Percentiles rank a stretch among this genome's conserved stretches.
Evolutionary conservation across 1,140 invertebrate species (phyloP).

Genomic region (Drosophila kepulauana): DNA sequence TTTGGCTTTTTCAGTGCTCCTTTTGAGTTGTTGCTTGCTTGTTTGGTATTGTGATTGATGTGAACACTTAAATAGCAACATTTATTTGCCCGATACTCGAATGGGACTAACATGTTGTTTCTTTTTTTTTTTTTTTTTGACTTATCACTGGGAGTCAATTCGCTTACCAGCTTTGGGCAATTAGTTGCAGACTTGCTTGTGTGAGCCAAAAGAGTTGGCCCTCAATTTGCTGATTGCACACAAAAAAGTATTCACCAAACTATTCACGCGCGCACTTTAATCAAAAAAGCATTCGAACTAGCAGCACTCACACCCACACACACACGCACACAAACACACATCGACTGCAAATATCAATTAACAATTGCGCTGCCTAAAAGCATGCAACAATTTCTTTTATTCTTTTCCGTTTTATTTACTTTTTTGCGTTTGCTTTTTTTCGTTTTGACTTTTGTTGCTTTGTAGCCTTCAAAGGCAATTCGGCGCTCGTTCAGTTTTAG

Average conservation of each 20-base stretch:
- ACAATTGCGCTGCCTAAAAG: slow-evolving; percentile 56
- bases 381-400: slow-evolving; percentile 59
- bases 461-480: slow-evolving; percentile 62
- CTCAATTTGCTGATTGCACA: slow-evolving; percentile 63
- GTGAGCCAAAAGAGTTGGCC: slow-evolving; percentile 17
- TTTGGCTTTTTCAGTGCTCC: background rate
- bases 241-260: slow-evolving; percentile 47
- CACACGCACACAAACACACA: slow-evolving; percentile 29
- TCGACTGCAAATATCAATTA: slow-evolving; percentile 63
- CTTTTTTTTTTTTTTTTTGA: slow-evolving; percentile 18
- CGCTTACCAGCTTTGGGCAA: slow-evolving; percentile 57
- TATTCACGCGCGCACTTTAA: slow-evolving; percentile 69
- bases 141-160: background rate
- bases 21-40: too few species aligned
- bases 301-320: slow-evolving; percentile 5
- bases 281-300: slow-evolving; percentile 54
- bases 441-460: slow-evolving; percentile 28
- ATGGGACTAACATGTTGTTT: background rate
- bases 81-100: slow-evolving; percentile 33
- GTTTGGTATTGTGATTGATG: slow-evolving; percentile 26
- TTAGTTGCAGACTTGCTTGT: slow-evolving; percentile 24
- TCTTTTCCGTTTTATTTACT: slow-evolving; percentile 8
- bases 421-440: background rate
- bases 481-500: slow-evolving; percentile 31
- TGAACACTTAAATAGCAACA: slow-evolving; percentile 37